A percentile compares a stretch with the other conserved stretches of the same genome.
Evolutionary conservation across 2,888 invertebrate genomes (phyloP).

Genomic region (Amorpha juglandis): DNA sequence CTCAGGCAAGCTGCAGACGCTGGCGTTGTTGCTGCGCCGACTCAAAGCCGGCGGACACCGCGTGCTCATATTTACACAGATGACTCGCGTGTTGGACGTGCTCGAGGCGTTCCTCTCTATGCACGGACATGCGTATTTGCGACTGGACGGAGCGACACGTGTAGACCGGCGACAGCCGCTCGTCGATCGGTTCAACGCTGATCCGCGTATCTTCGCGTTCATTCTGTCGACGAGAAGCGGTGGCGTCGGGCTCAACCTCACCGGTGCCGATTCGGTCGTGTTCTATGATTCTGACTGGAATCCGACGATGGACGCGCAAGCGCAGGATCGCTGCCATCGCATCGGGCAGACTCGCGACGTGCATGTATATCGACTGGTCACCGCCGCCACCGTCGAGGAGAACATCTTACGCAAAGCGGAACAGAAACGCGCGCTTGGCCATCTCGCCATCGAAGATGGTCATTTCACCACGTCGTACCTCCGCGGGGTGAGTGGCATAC

Average conservation of each 20-base stretch:
- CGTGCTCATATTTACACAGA: slow-evolving; percentile 99
- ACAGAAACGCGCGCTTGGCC: slow-evolving; percentile 97
- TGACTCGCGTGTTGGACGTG: slow-evolving; percentile 99
- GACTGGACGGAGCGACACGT: slow-evolving; percentile 97
- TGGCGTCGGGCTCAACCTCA: slow-evolving; percentile 98
- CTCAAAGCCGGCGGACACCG: slow-evolving; percentile 94
- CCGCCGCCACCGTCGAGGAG: slow-evolving; percentile 98
- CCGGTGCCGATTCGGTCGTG: slow-evolving; percentile 99
- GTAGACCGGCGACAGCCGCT: slow-evolving; percentile 98
- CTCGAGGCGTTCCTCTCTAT: slow-evolving; percentile 98
- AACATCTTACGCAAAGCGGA: slow-evolving; percentile 99
- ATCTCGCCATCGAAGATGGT: slow-evolving; percentile 99
- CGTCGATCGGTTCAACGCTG: slow-evolving; percentile 99
- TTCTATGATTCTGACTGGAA: slow-evolving; percentile 99
- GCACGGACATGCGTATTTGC: slow-evolving; percentile 98
- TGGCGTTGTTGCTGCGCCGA: slow-evolving; percentile 91
- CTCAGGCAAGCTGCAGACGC: slow-evolving; percentile 91
- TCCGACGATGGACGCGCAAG: slow-evolving; percentile 99
- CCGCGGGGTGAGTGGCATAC: slow-evolving; percentile 81
- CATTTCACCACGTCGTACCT: slow-evolving; percentile 99
- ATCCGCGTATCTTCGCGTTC: slow-evolving; percentile 97
- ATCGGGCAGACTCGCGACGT: slow-evolving; percentile 99
- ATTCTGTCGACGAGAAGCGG: slow-evolving; percentile 99
- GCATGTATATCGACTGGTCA: slow-evolving; percentile 98
- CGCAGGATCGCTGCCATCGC: slow-evolving; percentile 98